phyloP scores from a whole-genome alignment of 2,113 vertebrate species.

The Tympanuchus pallidicinctus region DNA sequence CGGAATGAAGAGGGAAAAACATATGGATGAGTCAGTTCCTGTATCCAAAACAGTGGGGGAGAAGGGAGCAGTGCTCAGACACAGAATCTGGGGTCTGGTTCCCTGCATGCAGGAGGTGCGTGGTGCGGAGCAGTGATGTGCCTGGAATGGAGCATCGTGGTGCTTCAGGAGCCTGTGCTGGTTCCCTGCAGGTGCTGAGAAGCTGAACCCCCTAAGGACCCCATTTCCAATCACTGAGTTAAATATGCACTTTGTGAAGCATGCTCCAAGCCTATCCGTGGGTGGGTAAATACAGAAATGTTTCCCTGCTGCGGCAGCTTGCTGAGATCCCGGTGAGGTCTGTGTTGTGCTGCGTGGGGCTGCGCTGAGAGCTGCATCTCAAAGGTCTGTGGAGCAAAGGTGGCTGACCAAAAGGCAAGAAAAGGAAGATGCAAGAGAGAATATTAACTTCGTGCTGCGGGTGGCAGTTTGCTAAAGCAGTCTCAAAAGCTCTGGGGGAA shows the following conservation, averaged over 20 bases:
- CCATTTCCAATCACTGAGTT: not conserved
- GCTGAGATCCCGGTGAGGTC: not conserved
- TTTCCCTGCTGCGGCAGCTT: not conserved
- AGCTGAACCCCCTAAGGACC: slow-evolving; percentile 11
- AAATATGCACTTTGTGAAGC: not conserved
- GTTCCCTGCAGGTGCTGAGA: not conserved
- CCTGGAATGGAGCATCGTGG: not conserved
- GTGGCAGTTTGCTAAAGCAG: not conserved
- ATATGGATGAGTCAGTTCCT: slow-evolving; percentile 15
- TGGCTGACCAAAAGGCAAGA: not conserved
- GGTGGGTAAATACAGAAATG: not conserved
- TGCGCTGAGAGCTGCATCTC: not conserved
- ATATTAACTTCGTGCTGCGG: not conserved
- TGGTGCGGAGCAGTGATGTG: not conserved
- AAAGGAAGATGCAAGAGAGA: not conserved
- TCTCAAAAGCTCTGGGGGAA: not conserved
- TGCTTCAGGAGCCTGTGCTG: not conserved
- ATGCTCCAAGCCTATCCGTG: not conserved
- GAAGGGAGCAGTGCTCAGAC: not conserved
- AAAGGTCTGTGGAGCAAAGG: not conserved
- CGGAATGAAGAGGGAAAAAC: not conserved
- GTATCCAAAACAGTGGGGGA: slow-evolving; percentile 1
- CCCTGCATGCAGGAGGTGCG: not conserved
- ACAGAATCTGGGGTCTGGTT: not conserved
- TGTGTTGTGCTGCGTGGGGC: not conserved